Base-by-base conservation (phyloP, 2,113 vertebrate species). In the Noctilio leporinus region DNA sequence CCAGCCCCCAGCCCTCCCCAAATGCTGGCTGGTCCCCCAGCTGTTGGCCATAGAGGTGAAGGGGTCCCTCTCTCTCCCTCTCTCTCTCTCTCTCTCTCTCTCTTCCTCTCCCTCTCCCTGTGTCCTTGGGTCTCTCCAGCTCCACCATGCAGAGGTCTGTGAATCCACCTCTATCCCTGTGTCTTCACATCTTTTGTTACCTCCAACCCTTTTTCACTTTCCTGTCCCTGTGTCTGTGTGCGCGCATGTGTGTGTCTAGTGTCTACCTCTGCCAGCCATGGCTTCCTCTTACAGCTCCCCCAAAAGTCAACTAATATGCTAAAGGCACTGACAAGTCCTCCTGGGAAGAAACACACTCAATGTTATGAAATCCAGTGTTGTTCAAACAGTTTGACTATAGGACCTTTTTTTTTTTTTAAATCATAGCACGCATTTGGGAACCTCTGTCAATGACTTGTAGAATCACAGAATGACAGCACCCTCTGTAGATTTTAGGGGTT, bases 111-210 rank as follows among this genome's bases (percentile, higher is more conserved):
- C 2, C 67, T 24, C 45, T 20, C n/a, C 35, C 47, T n/a, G 20
- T 20, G 10, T 40, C 5, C 38, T 35, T 28, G 17, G 33, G 7
- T 55, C 10, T 40, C 33, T 49, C 28, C n/a, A 57, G 17, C 65
- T 43, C 40, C 7, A 1, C 55, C 19, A 1, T 0, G 12, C 22
- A 22, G 11, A 15, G 12, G 28, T 30, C 38, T 72, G 49, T 5
- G 40, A 30, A 28, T 38, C 64, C 19, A 6, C n/a, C 17, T 69
- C 38, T 17, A 30, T 10, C 14, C 5, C 69, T 33, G 12, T 2
- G 22, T 17, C 67, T 45, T 59, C 15, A 15, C 14, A 0, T 84
- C 47, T 19, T 26, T 20, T 24, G 0, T 7, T 40, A 4, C 72
- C n/a, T 53, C 33, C 15, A 2, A 4, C 59, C 30, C 30, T 11